A percentile compares a stretch with the other conserved stretches of the same genome.
phyloP scores from a whole-genome alignment of 30 jellyfish, hydroid and myxozoan genomes.

The Pseudorhiza aurosa region DNA sequence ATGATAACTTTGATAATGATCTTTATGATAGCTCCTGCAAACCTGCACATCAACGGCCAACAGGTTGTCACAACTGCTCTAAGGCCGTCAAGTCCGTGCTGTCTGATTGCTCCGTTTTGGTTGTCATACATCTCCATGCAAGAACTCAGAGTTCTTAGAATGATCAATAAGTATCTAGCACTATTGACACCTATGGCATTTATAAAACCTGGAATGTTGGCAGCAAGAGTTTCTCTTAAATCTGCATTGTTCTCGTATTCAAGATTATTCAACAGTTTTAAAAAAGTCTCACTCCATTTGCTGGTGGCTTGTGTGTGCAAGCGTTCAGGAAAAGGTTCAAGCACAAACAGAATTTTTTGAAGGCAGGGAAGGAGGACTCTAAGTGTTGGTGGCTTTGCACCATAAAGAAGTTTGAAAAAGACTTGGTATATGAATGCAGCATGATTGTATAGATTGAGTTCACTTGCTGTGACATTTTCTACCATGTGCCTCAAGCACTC shows the following conservation, averaged over 20 bases:
- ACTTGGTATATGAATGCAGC: slow-evolving; percentile 72
- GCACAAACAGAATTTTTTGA: slow-evolving; percentile 24
- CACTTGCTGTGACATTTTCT: slow-evolving; percentile 77
- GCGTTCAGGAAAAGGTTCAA: slow-evolving; percentile 54
- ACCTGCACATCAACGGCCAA: slow-evolving; percentile 55
- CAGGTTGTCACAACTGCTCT: slow-evolving; percentile 9
- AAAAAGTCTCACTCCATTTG: slow-evolving; percentile 65
- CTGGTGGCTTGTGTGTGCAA: slow-evolving; percentile 15
- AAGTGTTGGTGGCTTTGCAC: slow-evolving; percentile 38
- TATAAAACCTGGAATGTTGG: slow-evolving; percentile 28
- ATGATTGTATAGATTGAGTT: slow-evolving; percentile 64
- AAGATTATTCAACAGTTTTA: slow-evolving; percentile 57
- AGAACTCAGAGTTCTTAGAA: slow-evolving; percentile 4
- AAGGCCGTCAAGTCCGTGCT: slow-evolving; percentile 20
- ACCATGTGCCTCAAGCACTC: slow-evolving; percentile 50
- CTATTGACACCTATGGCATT: slow-evolving; percentile 48
- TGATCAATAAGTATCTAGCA: slow-evolving; percentile 28
- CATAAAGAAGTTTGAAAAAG: slow-evolving; percentile 61
- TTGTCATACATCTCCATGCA: slow-evolving; percentile 47
- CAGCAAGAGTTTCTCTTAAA: slow-evolving; percentile 22
- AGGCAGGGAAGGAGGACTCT: slow-evolving; percentile 67
- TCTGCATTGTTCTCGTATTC: slow-evolving; percentile 49
- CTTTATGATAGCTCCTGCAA: slow-evolving; percentile 43
- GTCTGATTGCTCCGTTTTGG: slow-evolving; percentile 38
- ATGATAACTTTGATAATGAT: slow-evolving; percentile 18